Evolutionary conservation across 1,140 invertebrate genomes (phyloP), one percentile per base, ranked within the genome.

Genomic region (Marisa cornuarietis): DNA sequence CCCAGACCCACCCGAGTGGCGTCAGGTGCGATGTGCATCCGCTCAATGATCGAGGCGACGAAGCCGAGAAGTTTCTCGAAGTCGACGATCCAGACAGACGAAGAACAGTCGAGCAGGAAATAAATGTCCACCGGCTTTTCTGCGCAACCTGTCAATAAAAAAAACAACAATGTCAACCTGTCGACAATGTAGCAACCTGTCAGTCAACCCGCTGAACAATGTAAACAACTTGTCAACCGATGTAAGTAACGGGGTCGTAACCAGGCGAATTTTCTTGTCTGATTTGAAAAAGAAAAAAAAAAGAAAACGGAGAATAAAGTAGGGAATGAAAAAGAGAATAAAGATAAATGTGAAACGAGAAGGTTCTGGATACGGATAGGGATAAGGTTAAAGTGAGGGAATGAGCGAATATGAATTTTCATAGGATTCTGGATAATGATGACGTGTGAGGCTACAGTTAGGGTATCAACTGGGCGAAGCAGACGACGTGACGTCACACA

Each of bases 1-100:
- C 87, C 79, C 8, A 88, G 72, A 13, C 88, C 88, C 24, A 88
- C 84, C 49, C 87, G 83, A 0, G 86, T 87, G 54, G 84, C 81
- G 26, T 83, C 71, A 13, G 71, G 81, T 0, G 66, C 73, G 11
- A 86, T 82, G 42, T 87, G 85, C 79, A 90, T 85, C 22, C 82
- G 65, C 49, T 82, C 71, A 16, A 88, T 75, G 13, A 87, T 76
- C 18, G 81, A 80, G 4, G 83, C 78, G 9, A 89, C 83, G 74
- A 88, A 88, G 9, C 76, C 71, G 18, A 87, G 82, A 75, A 86
- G 84, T 24, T 81, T 82, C 22, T 79, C 69, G 80, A 83, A 88
- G 71, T 88, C 85, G 7, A 24, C 54, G 49, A 77, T 76, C 79
- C 78, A 83, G 61, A 88, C 84, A 51, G 86, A 87, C 26, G 78